Base-by-base conservation (phyloP, 2,113 vertebrate genomes). In the Boleophthalmus pectinirostris region DNA sequence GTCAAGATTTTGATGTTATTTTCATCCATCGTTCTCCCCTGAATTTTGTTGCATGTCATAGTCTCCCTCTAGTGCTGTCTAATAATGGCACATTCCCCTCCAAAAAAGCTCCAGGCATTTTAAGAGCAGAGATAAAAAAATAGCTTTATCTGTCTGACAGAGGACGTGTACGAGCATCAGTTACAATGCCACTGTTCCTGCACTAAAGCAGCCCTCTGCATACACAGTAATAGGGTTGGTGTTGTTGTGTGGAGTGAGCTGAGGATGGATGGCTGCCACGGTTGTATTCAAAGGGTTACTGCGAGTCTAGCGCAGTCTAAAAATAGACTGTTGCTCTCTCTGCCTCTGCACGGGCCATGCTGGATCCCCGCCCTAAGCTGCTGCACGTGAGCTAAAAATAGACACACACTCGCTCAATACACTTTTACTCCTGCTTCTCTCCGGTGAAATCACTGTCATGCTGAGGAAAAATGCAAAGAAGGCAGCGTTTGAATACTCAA, bases 381-480 rank as follows among this genome's bases (percentile, higher is more conserved):
- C 73, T 29, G 91, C 92, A 92, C 89, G 87, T 89, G 90, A 91
- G 90, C 91, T 94, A 94, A 93, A 93, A 92, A 93, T 94, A 93
- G 77, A 70, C 68, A 60, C 11, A 21, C 53, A 43, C 74, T 51
- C 63, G 57, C 66, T 46, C 49, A 0, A 60, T 63, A 15, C 15
- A 0, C 47, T 74, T 56, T 68, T 9, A 2, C 76, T 77, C 69
- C 70, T 65, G 83, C 84, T 69, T 78, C 56, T 85, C 81, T 81
- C 77, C n/a, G 0, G 75, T 76, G 85, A 85, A 82, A 83, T 66
- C 77, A 82, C 81, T 58, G 60, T 79, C 73, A 60, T 71, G 70
- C 20, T n/a, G 53, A 61, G 13, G 66, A 49, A 75, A 57, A 80
- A 76, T 58, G 66, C 57, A 69, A 64, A 74, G 65, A 72, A 73